A percentile compares a stretch with the other conserved stretches of the same genome.
Evolutionary conservation across 2,888 invertebrate species (phyloP).

Genomic region (Campoplex capitator): DNA sequence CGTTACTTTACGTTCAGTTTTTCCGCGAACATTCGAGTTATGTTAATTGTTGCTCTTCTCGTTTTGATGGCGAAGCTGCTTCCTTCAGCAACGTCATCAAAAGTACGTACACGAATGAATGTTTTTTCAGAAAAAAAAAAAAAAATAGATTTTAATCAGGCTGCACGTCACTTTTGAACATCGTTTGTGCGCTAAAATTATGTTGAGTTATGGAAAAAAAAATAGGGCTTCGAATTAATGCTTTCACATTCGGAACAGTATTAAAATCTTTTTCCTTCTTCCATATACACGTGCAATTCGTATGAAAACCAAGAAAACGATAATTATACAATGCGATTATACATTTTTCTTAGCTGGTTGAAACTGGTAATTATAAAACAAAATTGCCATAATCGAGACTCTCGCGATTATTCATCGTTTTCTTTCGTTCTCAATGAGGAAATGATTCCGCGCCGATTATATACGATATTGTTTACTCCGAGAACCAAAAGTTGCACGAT

Average conservation of each 20-base stretch:
- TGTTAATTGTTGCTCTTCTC: not conserved
- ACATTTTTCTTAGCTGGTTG: conserved; percentile 6
- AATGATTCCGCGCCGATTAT: conserved; percentile 21
- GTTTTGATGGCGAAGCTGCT: not conserved
- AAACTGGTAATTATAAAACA: not conserved
- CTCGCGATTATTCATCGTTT: conserved; percentile 9
- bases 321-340: not conserved
- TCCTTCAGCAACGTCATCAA: not conserved
- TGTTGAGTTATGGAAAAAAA: not conserved
- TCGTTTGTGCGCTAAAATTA: not conserved
- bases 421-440: conserved; percentile 1
- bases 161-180: not conserved
- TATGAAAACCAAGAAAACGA: not conserved
- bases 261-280: conserved; percentile 1
- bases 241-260: not conserved
- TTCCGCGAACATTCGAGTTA: not conserved
- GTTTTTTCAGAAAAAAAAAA: not conserved
- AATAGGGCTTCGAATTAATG: not conserved
- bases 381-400: not conserved
- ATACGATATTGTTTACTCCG: not conserved
- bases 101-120: not conserved
- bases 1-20: not conserved
- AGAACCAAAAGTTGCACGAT: conserved; percentile 43
- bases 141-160: not conserved
- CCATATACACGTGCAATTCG: not conserved